A percentile compares a stretch with the other conserved stretches of the same genome.
Evolutionary conservation across 2,888 invertebrate species (phyloP).

Genomic region (Drosophila anomalata): DNA sequence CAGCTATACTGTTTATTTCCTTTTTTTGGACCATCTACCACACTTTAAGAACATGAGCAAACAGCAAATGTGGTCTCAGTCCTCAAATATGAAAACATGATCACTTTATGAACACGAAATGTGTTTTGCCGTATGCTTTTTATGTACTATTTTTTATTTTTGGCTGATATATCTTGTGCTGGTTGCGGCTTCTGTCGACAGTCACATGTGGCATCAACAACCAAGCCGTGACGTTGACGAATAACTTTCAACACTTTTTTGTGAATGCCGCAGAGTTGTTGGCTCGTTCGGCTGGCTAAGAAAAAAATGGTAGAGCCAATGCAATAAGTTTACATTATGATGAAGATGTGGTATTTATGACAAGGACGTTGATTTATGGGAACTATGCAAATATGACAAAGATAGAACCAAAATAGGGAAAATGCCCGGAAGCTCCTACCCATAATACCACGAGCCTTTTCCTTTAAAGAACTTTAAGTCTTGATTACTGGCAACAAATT

Average conservation of each 20-base stretch:
- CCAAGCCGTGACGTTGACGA: constrained; percentile 64
- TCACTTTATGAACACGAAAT: constrained; percentile 72
- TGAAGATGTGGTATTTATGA: constrained; percentile 24
- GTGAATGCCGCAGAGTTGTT: not conserved
- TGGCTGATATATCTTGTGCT: constrained; percentile 50
- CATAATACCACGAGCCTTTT: no score
- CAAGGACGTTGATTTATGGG: constrained; percentile 36
- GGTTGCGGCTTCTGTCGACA: constrained; percentile 49
- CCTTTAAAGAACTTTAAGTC: not conserved
- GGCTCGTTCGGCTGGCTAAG: constrained; percentile 9
- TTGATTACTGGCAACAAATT: constrained; percentile 8
- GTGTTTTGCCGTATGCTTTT: constrained; percentile 42
- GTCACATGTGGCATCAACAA: constrained; percentile 46
- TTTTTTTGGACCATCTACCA: constrained; percentile 29
- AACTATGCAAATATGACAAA: constrained; percentile 6
- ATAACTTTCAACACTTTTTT: constrained; percentile 60
- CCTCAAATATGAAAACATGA: constrained; percentile 71
- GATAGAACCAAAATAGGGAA: not conserved
- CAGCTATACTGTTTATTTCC: not conserved
- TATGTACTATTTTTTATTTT: constrained; percentile 11
- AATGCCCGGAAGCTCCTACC: not conserved
- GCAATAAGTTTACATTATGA: constrained; percentile 33
- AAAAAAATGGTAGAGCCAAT: constrained; percentile 5
- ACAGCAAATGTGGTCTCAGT: constrained; percentile 35
- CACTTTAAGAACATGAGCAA: constrained; percentile 56